Base-by-base conservation (phyloP, 2,888 invertebrate species). In the Glyphotaelius pellucidus region DNA sequence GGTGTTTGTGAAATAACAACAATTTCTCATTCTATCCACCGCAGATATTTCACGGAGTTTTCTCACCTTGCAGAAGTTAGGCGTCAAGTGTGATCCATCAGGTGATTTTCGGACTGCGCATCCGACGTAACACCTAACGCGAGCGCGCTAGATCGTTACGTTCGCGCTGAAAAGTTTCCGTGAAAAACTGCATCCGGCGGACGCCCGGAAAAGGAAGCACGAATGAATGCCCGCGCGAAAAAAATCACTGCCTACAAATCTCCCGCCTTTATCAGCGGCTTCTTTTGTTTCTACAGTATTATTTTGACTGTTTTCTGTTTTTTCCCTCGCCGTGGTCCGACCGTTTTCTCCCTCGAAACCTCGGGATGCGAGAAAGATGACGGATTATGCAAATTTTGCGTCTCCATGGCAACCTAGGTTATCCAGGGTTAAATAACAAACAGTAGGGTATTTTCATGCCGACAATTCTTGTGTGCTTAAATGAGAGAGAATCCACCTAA, bases 371-470 rank as follows among this genome's bases (percentile, higher is more conserved):
- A 89, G 92, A 92, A 93, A 92, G 93, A 93, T 93, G 93, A 93
- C 92, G 93, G 93, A 93, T 93, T 93, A 93, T 93, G 93, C 90
- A 93, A 93, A 93, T 93, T 91, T 88, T 42, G 47, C 91, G 91
- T 92, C 91, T 84, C 92, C 92, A 92, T 92, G 92, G 92, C 90
- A 42, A 92, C 93, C 90, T 88, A 85, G 90, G 92, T 91, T 84
- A 89, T 80, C 87, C 91, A 52, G 90, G 92, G 92, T 92, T 92
- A 93, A 93, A 93, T 93, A 93, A 92, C 92, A 93, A 93, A 92
- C 91, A 90, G 93, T 80, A 90, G 91, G 88, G 90, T 92, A 91
- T 92, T 92, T 92, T 90, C 91, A 91, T 81, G 32, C 93, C 91
- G 88, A 91, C 81, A 90, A 90, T 80, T 89, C 89, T 84, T 91